Evolutionary conservation across 2,797 vertebrate species (phyloP), one percentile per base, ranked within the genome.

Genomic region (Pterois miles): DNA sequence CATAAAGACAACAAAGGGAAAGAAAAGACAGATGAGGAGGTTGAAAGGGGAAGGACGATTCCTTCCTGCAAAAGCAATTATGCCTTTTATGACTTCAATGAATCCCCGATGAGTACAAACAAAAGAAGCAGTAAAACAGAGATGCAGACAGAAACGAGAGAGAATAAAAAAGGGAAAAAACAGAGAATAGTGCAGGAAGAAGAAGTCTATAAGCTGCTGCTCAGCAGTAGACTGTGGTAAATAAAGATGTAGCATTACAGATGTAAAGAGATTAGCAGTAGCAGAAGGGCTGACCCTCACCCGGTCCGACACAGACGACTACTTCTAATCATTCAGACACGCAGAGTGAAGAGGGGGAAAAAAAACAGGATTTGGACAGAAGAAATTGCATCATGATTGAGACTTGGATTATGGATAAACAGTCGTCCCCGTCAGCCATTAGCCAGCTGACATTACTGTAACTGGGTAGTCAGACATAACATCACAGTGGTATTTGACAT

Each of bases 221-320:
- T 48, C 38, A 56, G 58, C 71, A 59, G 58, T 11, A 73, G 81
- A 6, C 76, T 73, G 79, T 71, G 48, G 79, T 82, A 74, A 90
- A 85, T 69, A 60, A 83, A 57, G 71, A 85, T 59, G 71, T 53
- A 77, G 74, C 29, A 36, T 69, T 85, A 63, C 85, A 86, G 86
- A 88, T 88, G 86, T 83, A 58, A 74, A 91, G 81, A 86, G 91
- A 91, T 92, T 89, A 93, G 57, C 50, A 33, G 75, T 2, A 82
- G 77, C 88, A 88, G 81, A 86, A 84, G 85, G 75, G 68, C 56
- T 71, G 80, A 89, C 62, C 83, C 81, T 81, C 34, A 29, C 71
- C 56, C 71, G 23, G 69, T 65, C 31, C 43, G 65, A 78, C 72
- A 66, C 72, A 84, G 62, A 71, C 22, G n/a, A 83, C 64, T 33